Conservation (phyloP, 2,797 vertebrate species). For the Martes flavigula region DNA sequence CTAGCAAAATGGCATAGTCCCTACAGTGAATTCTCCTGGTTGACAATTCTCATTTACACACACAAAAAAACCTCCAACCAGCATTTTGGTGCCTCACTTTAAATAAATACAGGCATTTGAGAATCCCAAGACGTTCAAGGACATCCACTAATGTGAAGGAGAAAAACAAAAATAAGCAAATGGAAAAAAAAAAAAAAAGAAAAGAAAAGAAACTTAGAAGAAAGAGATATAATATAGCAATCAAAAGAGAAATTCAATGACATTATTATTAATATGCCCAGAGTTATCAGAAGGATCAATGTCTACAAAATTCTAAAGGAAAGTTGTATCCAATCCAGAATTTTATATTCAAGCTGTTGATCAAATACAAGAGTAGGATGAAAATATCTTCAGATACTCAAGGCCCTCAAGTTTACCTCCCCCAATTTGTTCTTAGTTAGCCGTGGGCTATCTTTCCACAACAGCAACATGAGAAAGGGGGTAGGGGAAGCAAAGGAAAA, state of each 20-base stretch:
- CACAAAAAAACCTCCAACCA: not conserved
- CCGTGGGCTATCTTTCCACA: not conserved
- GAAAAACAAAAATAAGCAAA: not conserved
- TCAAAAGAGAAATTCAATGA: not conserved
- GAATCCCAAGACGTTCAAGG: not conserved
- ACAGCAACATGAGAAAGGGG: not conserved
- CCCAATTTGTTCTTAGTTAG: not conserved
- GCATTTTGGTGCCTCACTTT: not conserved
- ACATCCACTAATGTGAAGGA: not conserved
- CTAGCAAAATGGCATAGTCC: not conserved
- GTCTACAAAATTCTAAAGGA: not conserved
- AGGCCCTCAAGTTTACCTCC: not conserved
- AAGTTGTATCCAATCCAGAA: not conserved
- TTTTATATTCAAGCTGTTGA: not conserved
- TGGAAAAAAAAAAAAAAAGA: rapidly evolving
- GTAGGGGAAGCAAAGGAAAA: not conserved
- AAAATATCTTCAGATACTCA: not conserved
- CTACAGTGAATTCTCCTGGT: not conserved
- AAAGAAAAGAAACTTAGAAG: not conserved
- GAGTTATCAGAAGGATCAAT: not conserved
- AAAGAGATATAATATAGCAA: not conserved
- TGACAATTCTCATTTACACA: not conserved
- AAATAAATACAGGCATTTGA: not conserved
- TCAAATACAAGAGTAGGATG: not conserved
- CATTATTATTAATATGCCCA: not conserved